Evolutionary conservation across 92 coral and sea anemone genomes (phyloP).

Genomic region (Virgularia gustaviana): DNA sequence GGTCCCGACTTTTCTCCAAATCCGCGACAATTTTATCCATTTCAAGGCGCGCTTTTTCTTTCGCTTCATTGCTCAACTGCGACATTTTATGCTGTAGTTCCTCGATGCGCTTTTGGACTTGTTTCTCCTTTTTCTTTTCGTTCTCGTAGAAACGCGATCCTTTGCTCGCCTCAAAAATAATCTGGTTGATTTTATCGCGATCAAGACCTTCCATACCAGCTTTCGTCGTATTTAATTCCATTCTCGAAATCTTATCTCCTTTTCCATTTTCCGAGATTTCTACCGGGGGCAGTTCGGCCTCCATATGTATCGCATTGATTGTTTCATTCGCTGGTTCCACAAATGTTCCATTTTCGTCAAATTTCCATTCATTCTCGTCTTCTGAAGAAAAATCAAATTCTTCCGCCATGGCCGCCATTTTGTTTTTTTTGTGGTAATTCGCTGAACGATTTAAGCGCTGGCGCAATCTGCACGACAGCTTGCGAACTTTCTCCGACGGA

Average conservation of each 20-base stretch:
- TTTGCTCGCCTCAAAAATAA: slow-evolving; percentile 91
- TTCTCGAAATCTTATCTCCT: slow-evolving; percentile 60
- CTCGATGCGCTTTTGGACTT: slow-evolving; percentile 71
- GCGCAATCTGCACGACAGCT: background rate
- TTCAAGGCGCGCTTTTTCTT: slow-evolving; percentile 58
- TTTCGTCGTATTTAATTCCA: slow-evolving; percentile 89
- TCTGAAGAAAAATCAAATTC: slow-evolving; percentile 29
- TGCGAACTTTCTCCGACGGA: slow-evolving; percentile 10
- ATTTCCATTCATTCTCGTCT: slow-evolving; percentile 29
- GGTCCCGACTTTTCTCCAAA: slow-evolving; percentile 74
- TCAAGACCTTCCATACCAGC: slow-evolving; percentile 98
- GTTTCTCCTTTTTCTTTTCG: slow-evolving; percentile 78
- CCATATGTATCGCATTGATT: background rate
- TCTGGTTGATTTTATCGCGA: slow-evolving; percentile 80
- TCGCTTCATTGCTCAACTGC: slow-evolving; percentile 58
- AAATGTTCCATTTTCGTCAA: slow-evolving; percentile 7
- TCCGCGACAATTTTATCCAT: slow-evolving; percentile 68
- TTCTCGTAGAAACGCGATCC: slow-evolving; percentile 93
- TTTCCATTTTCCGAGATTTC: background rate
- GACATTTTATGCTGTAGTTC: slow-evolving; percentile 53
- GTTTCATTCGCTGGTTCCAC: background rate
- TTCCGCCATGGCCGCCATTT: slow-evolving; percentile 15
- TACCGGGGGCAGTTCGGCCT: too few species aligned
- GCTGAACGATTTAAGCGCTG: too few species aligned
- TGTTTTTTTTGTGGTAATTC: background rate